Conservation (phyloP, 2,888 invertebrate species). For the Tyria jacobaeae region DNA sequence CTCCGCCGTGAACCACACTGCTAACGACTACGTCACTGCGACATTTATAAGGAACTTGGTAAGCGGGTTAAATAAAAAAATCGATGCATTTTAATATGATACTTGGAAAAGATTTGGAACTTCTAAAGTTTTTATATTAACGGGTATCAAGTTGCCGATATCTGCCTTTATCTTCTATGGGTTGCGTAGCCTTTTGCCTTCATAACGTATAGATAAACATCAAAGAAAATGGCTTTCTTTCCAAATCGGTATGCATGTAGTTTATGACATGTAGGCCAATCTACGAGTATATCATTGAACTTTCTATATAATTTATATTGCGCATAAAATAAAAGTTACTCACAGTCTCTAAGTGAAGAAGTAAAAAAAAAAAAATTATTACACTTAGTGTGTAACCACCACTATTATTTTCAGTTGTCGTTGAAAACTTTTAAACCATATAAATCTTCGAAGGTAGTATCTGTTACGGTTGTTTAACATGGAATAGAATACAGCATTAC, state of each 20-base stretch:
- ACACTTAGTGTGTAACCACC: too few relatives aligned
- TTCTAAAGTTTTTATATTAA: slow-evolving; percentile 34
- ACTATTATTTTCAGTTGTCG: too few relatives aligned
- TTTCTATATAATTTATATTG: not conserved
- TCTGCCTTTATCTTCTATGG: slow-evolving; percentile 40
- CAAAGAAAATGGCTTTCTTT: slow-evolving; percentile 43
- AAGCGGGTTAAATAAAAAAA: not conserved
- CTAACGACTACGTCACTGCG: too few relatives aligned
- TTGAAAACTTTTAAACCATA: too few relatives aligned
- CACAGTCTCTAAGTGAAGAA: too few relatives aligned
- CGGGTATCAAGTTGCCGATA: slow-evolving; percentile 35
- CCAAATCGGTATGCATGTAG: slow-evolving; percentile 37
- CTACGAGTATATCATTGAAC: not conserved
- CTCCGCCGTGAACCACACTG: too few relatives aligned
- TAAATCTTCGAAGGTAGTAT: too few relatives aligned
- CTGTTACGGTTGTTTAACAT: too few relatives aligned
- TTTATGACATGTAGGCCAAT: slow-evolving; percentile 34
- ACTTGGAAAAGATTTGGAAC: slow-evolving; percentile 26
- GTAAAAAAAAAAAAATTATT: too few relatives aligned
- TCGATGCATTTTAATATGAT: slow-evolving; percentile 17
- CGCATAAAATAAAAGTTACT: not conserved
- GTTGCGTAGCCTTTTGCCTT: slow-evolving; percentile 34
- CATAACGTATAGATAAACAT: slow-evolving; percentile 50
- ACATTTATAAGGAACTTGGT: too few relatives aligned
- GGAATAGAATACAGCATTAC: too few relatives aligned